Evolutionary conservation across 1,140 invertebrate genomes (phyloP).

Genomic region (Grapholita molesta): DNA sequence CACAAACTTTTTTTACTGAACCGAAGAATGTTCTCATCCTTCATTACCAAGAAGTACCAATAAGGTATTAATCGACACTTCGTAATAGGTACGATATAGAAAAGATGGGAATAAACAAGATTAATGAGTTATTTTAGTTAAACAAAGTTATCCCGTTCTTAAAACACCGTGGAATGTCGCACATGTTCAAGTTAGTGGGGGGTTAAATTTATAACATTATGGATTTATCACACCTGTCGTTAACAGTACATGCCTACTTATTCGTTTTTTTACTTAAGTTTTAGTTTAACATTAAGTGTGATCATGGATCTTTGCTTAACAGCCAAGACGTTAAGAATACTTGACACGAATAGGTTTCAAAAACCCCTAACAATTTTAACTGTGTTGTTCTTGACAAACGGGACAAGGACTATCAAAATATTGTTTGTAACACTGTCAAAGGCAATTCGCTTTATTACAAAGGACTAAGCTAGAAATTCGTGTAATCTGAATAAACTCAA

Average conservation of each 20-base stretch:
- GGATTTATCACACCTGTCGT: neutral
- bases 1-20: neutral
- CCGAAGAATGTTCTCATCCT: neutral
- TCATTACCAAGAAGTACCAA: neutral
- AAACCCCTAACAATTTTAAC: neutral
- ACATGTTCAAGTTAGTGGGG: neutral
- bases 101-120: neutral
- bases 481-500: too few species aligned
- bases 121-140: neutral
- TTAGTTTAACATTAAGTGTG: neutral
- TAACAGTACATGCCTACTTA: too few species aligned
- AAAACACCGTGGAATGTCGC: conserved; percentile 4
- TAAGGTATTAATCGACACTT: neutral
- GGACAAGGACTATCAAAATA: neutral
- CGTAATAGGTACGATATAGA: neutral
- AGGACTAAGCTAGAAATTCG: too few species aligned
- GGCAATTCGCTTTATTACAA: too few species aligned
- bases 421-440: neutral
- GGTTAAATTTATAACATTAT: conserved; percentile 10
- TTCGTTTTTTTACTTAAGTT: neutral
- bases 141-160: neutral
- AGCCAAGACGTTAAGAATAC: neutral
- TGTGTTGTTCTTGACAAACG: neutral
- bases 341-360: neutral
- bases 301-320: neutral